Base-by-base conservation (phyloP, 2,113 vertebrate species). In the Muscicapa adusta region DNA sequence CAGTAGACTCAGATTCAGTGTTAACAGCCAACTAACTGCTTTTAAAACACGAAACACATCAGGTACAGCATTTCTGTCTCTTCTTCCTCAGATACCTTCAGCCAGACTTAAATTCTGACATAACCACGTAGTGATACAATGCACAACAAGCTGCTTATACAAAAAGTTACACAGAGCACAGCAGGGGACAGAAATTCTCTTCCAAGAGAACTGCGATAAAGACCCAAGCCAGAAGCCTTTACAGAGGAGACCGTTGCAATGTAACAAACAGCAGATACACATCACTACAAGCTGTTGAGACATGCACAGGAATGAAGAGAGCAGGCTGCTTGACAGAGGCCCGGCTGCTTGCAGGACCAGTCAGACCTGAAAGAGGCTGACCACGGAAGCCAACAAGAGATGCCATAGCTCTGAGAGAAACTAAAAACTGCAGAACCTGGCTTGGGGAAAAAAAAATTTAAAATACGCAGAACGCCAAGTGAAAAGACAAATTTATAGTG, bases 291-390 rank as follows among this genome's bases (percentile, higher is more conserved):
- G 68, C 79, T 95, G 95, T 93, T 82, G 77, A 91, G 91, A 91
- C 95, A 95, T 0, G 96, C 77, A 87, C 58, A 93, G 83, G 95
- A 96, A 97, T 75, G 92, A 94, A 29, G 86, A 91, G 84, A 50
- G 65, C 80, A 91, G 65, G 94, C 40, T 85, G 86, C 83, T 9
- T 42, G 45, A 95, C 83, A 81, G 80, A 72, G 89, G 86, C 78
- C 91, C 75, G 84, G 76, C 85, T 77, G 54, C 94, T 83, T 70
- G 92, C 67, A 86, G 73, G 94, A 96, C 95, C 95, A 87, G 95
- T 93, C 86, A 89, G 63, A 97, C 96, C 93, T 95, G 95, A 94
- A 96, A 86, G 31, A 63, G 70, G 83, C 53, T 94, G 94, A 92
- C 95, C 94, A 94, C 23, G 8, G 68, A 92, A 95, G 75, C 75